phyloP scores from a whole-genome alignment of 2,888 invertebrate species.

The Octonoba sinensis region DNA sequence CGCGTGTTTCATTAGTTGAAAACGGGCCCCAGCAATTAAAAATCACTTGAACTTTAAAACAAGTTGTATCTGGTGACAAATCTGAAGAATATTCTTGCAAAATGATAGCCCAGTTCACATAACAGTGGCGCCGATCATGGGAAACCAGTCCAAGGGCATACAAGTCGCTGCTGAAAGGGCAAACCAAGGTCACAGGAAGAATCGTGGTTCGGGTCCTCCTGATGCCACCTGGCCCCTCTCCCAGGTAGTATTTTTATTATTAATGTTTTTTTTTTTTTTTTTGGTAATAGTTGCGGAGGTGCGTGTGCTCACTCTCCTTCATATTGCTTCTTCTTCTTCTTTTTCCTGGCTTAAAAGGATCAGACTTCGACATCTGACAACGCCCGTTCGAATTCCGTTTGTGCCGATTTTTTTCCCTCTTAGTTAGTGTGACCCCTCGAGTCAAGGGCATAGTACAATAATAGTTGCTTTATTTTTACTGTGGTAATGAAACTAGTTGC shows the following conservation, averaged over 20 bases:
- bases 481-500: too few species aligned
- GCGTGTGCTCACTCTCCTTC: conserved; percentile 21
- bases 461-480: conserved; percentile 68
- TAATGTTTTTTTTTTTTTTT: conserved; percentile 9
- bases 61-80: too few species aligned
- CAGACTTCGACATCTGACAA: conserved; percentile 6
- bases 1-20: too few species aligned
- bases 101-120: conserved; percentile 13
- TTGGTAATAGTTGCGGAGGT: conserved; percentile 44
- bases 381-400: conserved; percentile 27
- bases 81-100: background rate
- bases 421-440: conserved; percentile 31
- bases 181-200: conserved; percentile 53
- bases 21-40: too few species aligned
- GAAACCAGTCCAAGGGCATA: conserved; percentile 48
- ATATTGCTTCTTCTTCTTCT: conserved; percentile 18
- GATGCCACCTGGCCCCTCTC: conserved; percentile 45
- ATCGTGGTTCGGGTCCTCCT: conserved; percentile 23
- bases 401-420: conserved; percentile 9
- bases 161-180: conserved; percentile 35
- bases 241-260: background rate
- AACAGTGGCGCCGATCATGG: conserved; percentile 28
- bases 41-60: too few species aligned
- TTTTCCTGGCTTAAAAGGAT: conserved; percentile 3
- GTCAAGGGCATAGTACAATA: conserved; percentile 39